phyloP scores from a whole-genome alignment of 2,888 invertebrate species.

The Tubulanus polymorphus region DNA sequence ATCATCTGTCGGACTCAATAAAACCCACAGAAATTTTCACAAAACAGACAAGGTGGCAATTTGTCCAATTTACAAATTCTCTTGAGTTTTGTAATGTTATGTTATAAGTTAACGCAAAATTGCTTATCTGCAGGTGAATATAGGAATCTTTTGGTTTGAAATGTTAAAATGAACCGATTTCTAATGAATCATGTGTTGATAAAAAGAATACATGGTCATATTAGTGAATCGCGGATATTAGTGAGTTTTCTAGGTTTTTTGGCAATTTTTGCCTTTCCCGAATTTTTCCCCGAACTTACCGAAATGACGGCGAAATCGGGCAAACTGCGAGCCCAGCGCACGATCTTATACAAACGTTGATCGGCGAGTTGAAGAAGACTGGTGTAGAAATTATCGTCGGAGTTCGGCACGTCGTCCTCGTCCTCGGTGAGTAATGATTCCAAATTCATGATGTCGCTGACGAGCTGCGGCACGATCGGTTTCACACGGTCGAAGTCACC shows the following conservation, averaged over 20 bases:
- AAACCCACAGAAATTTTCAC: no score
- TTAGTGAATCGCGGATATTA: no score
- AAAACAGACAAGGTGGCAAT: no score
- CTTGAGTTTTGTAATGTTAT: no score
- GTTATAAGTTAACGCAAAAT: no score
- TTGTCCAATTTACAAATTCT: no score
- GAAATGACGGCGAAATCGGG: constrained; percentile 95
- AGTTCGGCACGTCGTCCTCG: constrained; percentile 33
- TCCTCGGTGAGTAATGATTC: constrained; percentile 46
- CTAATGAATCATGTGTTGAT: no score
- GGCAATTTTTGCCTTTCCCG: neutral
- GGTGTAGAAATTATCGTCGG: constrained; percentile 29
- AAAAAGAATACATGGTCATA: no score
- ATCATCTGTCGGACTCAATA: no score
- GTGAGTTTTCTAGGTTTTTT: neutral
- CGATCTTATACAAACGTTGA: constrained; percentile 91
- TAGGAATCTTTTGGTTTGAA: no score
- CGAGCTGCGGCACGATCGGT: constrained; percentile 29
- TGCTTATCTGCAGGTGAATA: no score
- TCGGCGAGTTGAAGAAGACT: constrained; percentile 64
- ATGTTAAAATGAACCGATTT: no score
- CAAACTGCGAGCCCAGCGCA: constrained; percentile 96
- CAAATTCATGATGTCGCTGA: constrained; percentile 46
- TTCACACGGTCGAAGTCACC: neutral
- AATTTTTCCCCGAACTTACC: constrained; percentile 60